Evolutionary conservation across 2,113 vertebrate genomes (phyloP).

Genomic region (Paramormyrops kingsleyae): DNA sequence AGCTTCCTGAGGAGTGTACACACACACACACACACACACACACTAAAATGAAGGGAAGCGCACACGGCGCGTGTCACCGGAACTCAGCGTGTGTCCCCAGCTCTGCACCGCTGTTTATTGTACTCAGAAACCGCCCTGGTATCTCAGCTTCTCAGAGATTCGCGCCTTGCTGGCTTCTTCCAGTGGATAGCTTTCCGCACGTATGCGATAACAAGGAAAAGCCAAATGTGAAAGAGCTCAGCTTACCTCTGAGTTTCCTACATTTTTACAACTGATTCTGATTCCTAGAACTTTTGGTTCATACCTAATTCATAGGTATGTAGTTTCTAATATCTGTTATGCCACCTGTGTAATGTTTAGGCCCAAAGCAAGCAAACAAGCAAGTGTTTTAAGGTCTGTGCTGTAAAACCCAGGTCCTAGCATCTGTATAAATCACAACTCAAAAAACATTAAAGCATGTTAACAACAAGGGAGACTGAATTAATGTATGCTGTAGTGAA

Average conservation of each 20-base stretch:
- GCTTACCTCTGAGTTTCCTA: background rate
- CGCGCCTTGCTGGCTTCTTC: background rate
- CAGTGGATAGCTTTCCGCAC: background rate
- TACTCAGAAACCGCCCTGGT: background rate
- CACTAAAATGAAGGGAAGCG: background rate
- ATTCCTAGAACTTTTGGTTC: background rate
- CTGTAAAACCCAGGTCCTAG: background rate
- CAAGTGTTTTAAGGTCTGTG: background rate
- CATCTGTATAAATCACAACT: background rate
- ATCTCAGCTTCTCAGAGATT: background rate
- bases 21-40: background rate
- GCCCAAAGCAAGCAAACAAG: background rate
- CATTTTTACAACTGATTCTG: background rate
- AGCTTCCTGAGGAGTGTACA: slow-evolving; percentile 8
- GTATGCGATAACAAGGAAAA: background rate
- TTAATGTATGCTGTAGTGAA: background rate
- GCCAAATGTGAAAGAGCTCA: background rate
- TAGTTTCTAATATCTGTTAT: background rate
- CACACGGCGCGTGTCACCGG: background rate
- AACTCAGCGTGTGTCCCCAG: background rate
- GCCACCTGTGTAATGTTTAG: background rate
- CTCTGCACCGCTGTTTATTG: background rate
- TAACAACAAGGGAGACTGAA: background rate
- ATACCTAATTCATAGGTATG: background rate
- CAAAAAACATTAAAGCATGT: background rate